Evolutionary conservation across 2,113 vertebrate genomes (phyloP), one percentile per base, ranked within the genome.

Genomic region (Apodemus sylvaticus): DNA sequence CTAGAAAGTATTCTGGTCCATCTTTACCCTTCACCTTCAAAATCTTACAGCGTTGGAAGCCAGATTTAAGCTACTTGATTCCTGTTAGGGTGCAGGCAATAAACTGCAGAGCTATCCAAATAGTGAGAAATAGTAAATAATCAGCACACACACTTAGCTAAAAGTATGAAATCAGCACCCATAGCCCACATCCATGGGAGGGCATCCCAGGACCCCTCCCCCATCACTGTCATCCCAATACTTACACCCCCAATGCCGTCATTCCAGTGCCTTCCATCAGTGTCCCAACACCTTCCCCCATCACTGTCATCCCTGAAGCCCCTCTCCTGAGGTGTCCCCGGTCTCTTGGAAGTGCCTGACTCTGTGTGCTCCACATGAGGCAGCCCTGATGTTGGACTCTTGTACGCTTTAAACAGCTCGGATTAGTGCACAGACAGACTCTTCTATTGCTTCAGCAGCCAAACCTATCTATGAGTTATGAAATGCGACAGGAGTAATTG

Each of bases 301-400:
- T 26, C 2, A 1, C 26, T 0, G 0, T 36, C 42, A 6, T 1
- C 12, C 10, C 29, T 1, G 20, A 9, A 0, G 6, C 16, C 7
- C n/a, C 19, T n/a, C 4, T 19, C 6, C 9, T 2, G 0, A 7
- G 5, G 20, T 17, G 42, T 9, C 2, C 16, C 81, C 19, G 39
- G 26, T 48, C 60, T 20, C 29, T 45, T 34, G 58, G 5, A 17
- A 20, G 60, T 6, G 4, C 45, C 31, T 66, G 60, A 34, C 17
- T 24, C 19, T 36, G 62, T 68, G 26, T 31, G 19, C 1, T 8
- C 2, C 0, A 0, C 0, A 0, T 14, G 17, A 2, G 0, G 17
- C n/a, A 20, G 74, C 71, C n/a, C n/a, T 1, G 5, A n/a, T 9
- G 19, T 8, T 14, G 0, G 26, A 12, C 16, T 74, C 42, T n/a